Evolutionary conservation across 1,140 invertebrate species (phyloP).

Genomic region (Nylanderia fulva): DNA sequence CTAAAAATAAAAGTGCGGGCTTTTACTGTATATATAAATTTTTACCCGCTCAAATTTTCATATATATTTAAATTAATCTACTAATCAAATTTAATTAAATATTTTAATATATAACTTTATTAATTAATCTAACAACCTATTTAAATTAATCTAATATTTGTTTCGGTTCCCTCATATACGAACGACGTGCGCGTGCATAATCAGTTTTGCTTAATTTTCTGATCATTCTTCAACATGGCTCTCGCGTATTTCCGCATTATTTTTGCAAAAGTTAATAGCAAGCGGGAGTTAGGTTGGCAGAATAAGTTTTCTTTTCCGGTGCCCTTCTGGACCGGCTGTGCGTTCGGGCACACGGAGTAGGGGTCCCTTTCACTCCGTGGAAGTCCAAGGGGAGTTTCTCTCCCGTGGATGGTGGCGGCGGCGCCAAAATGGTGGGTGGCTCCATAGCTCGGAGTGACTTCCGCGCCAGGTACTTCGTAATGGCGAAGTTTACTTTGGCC

Average conservation of each 20-base stretch:
- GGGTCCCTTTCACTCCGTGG: conserved; percentile 52
- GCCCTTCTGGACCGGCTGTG: conserved; percentile 67
- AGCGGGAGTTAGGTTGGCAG: conserved; percentile 69
- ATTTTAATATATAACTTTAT: too few species aligned
- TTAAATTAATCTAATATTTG: conserved; percentile 36
- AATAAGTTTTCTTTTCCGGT: conserved; percentile 68
- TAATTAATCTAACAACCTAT: too few species aligned
- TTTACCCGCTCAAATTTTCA: background rate
- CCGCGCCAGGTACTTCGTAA: conserved; percentile 79
- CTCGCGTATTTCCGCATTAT: conserved; percentile 13
- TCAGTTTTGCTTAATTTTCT: conserved; percentile 38
- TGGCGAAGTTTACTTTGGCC: conserved; percentile 84
- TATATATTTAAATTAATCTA: conserved; percentile 4
- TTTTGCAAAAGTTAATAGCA: conserved; percentile 65
- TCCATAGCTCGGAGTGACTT: conserved; percentile 70
- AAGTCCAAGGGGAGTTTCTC: conserved; percentile 69
- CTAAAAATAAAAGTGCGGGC: background rate
- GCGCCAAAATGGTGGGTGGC: conserved; percentile 76
- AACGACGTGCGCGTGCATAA: background rate
- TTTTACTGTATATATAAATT: background rate
- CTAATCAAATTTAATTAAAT: too few species aligned
- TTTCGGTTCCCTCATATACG: background rate
- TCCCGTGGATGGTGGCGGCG: conserved; percentile 64
- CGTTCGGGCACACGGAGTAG: conserved; percentile 16
- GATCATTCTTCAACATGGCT: background rate